Base-by-base conservation (phyloP, 2,797 vertebrate species). In the Oreochromis grahami region DNA sequence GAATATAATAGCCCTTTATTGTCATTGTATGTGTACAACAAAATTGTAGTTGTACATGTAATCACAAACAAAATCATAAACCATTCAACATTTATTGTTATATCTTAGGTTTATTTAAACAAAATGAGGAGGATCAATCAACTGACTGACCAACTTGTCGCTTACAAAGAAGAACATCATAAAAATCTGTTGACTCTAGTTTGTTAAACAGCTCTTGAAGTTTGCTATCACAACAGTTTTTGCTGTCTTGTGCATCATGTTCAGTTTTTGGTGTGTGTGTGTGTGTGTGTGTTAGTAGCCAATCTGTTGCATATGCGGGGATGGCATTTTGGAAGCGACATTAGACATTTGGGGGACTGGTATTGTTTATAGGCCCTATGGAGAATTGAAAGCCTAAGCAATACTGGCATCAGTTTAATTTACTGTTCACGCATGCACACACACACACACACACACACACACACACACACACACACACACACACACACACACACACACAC, bases 241-340 rank as follows among this genome's bases (percentile, higher is more conserved):
- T 72, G 41, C 41, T 70, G 41, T 45, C 41, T 43, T 29, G 41
- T 70, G 65, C 65, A 45, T 17, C 41, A 45, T 68, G 63, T 43
- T 43, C 8, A 26, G 8, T 43, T 43, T 43, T 68, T 10, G 38
- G 4, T 68, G 63, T 41, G 36, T 45, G 65, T 45, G 58, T 65
- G 65, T 70, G 65, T 70, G 65, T 45, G 58, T 65, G 65, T 70
- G 65, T n/a, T n/a, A n/a, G n/a, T n/a, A n/a, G n/a, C n/a, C n/a
- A n/a, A n/a, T n/a, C 68, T 48, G 41, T 1, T 72, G 68, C 9
- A 72, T 48, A 11, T 48, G 65, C 6, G 4, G 14, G 24, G 5
- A 72, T 72, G 68, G 68, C 68, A 72, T 72, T 72, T 72, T 45
- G 13, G 65, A 70, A 45, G 24, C 15, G 6, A 70, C 65, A 70